Conservation (phyloP, 1,140 invertebrate genomes). For the Neotoxoptera formosana region DNA sequence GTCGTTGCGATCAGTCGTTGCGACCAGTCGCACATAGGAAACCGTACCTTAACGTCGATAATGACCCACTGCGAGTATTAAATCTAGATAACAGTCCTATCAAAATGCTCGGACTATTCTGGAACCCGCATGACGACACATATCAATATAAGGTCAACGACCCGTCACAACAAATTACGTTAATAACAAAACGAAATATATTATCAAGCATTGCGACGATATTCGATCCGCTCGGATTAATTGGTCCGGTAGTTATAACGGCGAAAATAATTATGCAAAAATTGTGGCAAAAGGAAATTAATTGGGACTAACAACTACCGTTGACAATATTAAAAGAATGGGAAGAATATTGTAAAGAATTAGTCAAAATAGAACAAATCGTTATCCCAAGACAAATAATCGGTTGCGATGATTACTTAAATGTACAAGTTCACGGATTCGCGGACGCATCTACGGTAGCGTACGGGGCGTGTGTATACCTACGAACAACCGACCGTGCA, state of each 20-base stretch:
- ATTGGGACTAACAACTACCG: conserved; percentile 57
- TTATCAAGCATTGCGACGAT: background rate
- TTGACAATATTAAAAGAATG: conserved; percentile 2
- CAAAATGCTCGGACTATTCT: conserved; percentile 38
- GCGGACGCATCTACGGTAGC: conserved; percentile 62
- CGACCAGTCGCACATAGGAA: too few relatives aligned
- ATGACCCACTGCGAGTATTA: background rate
- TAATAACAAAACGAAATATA: background rate
- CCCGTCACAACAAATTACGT: background rate
- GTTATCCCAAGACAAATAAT: conserved; percentile 40
- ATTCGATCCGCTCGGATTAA: background rate
- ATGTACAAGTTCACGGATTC: conserved; percentile 61
- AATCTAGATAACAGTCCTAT: background rate
- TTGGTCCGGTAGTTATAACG: background rate
- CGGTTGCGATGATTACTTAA: background rate
- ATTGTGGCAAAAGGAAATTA: background rate
- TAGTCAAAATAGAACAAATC: conserved; percentile 40
- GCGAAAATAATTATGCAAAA: conserved; percentile 6
- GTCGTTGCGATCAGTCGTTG: too few relatives aligned
- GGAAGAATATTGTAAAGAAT: background rate
- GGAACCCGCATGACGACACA: conserved; percentile 5
- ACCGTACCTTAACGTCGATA: background rate
- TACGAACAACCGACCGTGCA: conserved; percentile 59
- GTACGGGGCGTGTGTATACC: conserved; percentile 63
- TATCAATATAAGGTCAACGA: conserved; percentile 5